These are phyloP conservation scores for Acleris sparsana DNA, from an alignment of 2,888 invertebrate species.

Conservation along the genomic window DNA sequence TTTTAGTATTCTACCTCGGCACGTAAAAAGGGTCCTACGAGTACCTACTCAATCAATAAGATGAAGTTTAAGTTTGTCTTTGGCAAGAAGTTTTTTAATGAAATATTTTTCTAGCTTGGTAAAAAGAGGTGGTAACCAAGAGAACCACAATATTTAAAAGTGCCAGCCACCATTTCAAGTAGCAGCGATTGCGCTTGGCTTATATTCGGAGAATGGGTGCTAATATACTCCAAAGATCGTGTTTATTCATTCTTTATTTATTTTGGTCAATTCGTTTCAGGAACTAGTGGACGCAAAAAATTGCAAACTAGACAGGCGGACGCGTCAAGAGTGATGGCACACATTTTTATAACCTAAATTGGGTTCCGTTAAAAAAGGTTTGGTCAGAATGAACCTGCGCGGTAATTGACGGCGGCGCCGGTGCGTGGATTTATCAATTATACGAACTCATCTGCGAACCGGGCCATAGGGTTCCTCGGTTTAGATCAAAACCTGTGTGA, in stretches of 20 bases:
- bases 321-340: slow-evolving; percentile 10
- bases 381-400: slow-evolving; percentile 23
- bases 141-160: no score
- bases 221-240: no score
- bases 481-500: slow-evolving; percentile 34
- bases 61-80: background rate
- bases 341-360: slow-evolving; percentile 23
- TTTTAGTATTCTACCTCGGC: background rate
- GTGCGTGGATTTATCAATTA: slow-evolving; percentile 31
- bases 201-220: no score
- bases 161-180: no score
- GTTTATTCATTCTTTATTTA: no score
- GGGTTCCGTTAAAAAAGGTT: slow-evolving; percentile 29
- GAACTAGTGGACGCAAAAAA: background rate
- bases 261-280: background rate
- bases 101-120: slow-evolving; percentile 2
- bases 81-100: slow-evolving; percentile 5
- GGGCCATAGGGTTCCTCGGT: slow-evolving; percentile 21
- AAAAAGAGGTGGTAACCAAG: no score
- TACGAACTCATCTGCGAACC: slow-evolving; percentile 31
- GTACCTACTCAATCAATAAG: background rate
- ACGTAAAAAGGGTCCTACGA: background rate
- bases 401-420: slow-evolving; percentile 26
- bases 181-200: no score
- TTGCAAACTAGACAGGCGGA: slow-evolving; percentile 7